phyloP scores from a whole-genome alignment of 1,140 invertebrate genomes.

The Whitmania pigra region DNA sequence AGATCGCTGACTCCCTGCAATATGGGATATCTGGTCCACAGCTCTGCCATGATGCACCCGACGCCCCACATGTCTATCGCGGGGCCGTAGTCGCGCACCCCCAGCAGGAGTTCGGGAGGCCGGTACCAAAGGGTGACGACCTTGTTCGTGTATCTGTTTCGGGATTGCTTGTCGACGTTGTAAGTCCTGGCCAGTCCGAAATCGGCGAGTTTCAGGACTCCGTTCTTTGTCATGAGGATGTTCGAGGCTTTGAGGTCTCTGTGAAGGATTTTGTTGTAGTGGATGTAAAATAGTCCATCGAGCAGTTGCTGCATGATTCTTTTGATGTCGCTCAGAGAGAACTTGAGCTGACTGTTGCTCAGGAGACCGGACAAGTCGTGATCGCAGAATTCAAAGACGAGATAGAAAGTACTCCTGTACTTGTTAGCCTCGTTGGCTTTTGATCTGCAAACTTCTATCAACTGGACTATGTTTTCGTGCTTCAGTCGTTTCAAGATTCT shows the following conservation, averaged over 20 bases:
- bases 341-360: conserved; percentile 90
- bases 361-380: conserved; percentile 93
- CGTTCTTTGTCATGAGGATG: conserved; percentile 84
- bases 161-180: conserved; percentile 52
- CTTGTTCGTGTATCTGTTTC: conserved; percentile 72
- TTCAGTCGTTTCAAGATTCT: conserved; percentile 88
- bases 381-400: conserved; percentile 98
- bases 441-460: conserved; percentile 90
- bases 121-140: conserved; percentile 67
- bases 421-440: conserved; percentile 67
- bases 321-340: conserved; percentile 88
- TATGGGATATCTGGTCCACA: conserved; percentile 65
- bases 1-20: conserved; percentile 82
- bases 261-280: conserved; percentile 53
- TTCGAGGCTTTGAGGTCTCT: conserved; percentile 98
- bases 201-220: conserved; percentile 49
- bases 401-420: conserved; percentile 75
- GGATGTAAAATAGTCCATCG: conserved; percentile 20
- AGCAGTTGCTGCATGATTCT: conserved; percentile 50
- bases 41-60: conserved; percentile 19
- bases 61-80: conserved; percentile 18
- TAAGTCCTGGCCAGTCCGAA: conserved; percentile 58
- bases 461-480: conserved; percentile 91
- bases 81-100: background rate
- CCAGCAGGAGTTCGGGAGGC: conserved; percentile 10